A percentile compares a stretch with the other conserved stretches of the same genome.
Conservation (phyloP, 2,888 invertebrate genomes). For the Poecilus cupreus region DNA sequence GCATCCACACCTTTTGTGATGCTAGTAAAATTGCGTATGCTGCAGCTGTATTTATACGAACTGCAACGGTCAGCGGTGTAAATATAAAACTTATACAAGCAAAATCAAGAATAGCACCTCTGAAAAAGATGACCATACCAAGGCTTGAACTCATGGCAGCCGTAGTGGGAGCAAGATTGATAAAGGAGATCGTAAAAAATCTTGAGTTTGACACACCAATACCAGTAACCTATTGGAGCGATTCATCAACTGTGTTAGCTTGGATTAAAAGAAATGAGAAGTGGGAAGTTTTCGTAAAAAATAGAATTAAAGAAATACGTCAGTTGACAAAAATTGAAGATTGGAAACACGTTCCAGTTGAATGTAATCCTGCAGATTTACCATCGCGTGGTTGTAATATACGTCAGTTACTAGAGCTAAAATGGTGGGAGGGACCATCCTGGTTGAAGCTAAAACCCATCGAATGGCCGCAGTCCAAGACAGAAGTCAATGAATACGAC, state of each 20-base stretch:
- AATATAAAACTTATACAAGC: slow-evolving; percentile 64
- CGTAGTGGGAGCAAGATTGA: slow-evolving; percentile 63
- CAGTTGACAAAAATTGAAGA: slow-evolving; percentile 52
- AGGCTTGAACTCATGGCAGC: slow-evolving; percentile 66
- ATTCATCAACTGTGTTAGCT: slow-evolving; percentile 63
- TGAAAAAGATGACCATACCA: slow-evolving; percentile 65
- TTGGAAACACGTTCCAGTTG: slow-evolving; percentile 66
- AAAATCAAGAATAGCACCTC: slow-evolving; percentile 65
- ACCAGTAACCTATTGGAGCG: slow-evolving; percentile 63
- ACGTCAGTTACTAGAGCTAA: slow-evolving; percentile 61
- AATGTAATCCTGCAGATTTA: slow-evolving; percentile 65
- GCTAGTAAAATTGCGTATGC: slow-evolving; percentile 14
- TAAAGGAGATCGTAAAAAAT: slow-evolving; percentile 51
- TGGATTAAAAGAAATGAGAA: slow-evolving; percentile 63
- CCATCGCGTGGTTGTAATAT: slow-evolving; percentile 65
- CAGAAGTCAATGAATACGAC: slow-evolving; percentile 37
- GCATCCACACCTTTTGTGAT: slow-evolving; percentile 7
- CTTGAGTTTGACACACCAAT: slow-evolving; percentile 36
- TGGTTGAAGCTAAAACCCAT: slow-evolving; percentile 63
- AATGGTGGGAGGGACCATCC: slow-evolving; percentile 67
- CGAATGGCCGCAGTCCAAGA: slow-evolving; percentile 61
- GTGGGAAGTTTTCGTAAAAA: slow-evolving; percentile 64
- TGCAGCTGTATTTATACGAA: not conserved
- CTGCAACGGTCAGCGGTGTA: slow-evolving; percentile 32
- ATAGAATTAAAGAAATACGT: slow-evolving; percentile 65